A percentile compares a stretch with the other conserved stretches of the same genome.
Conservation (phyloP, 2,113 vertebrate species). For the Nibea coibor region DNA sequence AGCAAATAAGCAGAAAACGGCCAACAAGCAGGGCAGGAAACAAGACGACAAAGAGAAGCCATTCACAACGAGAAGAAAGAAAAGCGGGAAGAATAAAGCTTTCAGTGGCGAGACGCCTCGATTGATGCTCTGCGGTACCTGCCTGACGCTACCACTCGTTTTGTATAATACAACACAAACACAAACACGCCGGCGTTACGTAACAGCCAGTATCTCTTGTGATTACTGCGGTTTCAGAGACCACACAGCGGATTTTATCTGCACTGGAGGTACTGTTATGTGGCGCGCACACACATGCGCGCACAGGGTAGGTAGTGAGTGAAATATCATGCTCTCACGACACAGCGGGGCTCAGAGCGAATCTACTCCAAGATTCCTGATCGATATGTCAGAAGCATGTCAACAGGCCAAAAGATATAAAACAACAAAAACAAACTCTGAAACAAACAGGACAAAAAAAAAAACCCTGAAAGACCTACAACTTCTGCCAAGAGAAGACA, state of each 20-base stretch:
- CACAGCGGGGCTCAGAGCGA: conserved; percentile 47
- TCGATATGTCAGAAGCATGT: conserved; percentile 70
- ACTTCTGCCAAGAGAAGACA: conserved; percentile 11
- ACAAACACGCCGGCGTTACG: no score
- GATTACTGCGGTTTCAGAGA: conserved; percentile 41
- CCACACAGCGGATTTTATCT: conserved; percentile 28
- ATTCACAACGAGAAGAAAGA: conserved; percentile 10
- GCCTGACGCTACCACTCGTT: conserved; percentile 32
- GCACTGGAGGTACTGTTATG: conserved; percentile 8
- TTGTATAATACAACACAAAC: no score
- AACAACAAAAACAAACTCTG: conserved; percentile 38
- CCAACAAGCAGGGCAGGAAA: conserved; percentile 25
- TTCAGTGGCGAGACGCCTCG: background rate
- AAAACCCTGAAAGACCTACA: conserved; percentile 28
- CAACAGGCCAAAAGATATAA: conserved; percentile 54
- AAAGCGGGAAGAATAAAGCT: conserved; percentile 19
- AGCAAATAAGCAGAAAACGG: conserved; percentile 62
- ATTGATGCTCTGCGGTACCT: conserved; percentile 38
- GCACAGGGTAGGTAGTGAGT: conserved; percentile 26
- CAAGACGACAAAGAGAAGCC: conserved; percentile 8
- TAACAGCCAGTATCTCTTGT: conserved; percentile 33
- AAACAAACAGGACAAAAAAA: background rate
- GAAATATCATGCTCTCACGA: conserved; percentile 62
- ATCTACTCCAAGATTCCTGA: conserved; percentile 57
- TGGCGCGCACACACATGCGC: conserved; percentile 9